Evolutionary conservation across 2,113 vertebrate species (phyloP).

Genomic region (Colius striatus): DNA sequence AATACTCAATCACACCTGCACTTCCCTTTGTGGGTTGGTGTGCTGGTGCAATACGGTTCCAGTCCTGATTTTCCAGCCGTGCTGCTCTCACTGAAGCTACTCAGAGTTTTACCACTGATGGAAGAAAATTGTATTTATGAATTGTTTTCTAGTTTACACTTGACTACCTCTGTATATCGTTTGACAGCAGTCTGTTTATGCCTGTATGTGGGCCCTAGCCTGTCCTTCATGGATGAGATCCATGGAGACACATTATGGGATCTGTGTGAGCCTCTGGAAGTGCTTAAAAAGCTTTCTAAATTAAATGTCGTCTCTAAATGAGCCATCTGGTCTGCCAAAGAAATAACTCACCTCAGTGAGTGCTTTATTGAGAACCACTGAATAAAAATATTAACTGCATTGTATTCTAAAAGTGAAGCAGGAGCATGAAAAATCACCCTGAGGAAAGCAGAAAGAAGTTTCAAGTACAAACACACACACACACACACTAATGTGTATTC

Average conservation of each 20-base stretch:
- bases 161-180: background rate
- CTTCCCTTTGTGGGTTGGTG: background rate
- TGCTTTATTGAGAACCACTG: background rate
- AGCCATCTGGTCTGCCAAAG: background rate
- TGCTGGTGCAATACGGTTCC: background rate
- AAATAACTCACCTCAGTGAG: background rate
- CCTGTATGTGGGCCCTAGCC: background rate
- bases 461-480: background rate
- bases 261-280: background rate
- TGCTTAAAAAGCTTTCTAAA: background rate
- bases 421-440: background rate
- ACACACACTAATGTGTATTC: background rate
- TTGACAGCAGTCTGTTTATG: background rate
- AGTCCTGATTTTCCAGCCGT: background rate
- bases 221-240: background rate
- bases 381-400: background rate
- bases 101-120: background rate
- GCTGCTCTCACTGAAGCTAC: background rate
- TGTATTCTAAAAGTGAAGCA: background rate
- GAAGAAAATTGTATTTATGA: background rate
- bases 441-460: background rate
- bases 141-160: background rate
- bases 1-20: background rate
- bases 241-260: background rate
- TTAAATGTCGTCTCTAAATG: background rate